Evolutionary conservation across 2,888 invertebrate species (phyloP).

Genomic region (Protodeltote pygarga): DNA sequence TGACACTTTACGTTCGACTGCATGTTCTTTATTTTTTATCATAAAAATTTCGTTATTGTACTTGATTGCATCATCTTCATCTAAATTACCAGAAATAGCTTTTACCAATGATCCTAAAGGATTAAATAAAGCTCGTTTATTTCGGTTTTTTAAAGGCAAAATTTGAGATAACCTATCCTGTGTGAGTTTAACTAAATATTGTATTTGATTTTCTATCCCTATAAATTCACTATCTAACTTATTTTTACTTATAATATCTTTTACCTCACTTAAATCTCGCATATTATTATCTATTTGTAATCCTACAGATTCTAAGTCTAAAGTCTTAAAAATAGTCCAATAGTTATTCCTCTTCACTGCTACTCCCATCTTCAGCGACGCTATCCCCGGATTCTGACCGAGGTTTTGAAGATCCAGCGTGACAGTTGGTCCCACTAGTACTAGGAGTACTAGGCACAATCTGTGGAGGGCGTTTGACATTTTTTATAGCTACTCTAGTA

Average conservation of each 20-base stretch:
- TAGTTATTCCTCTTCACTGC: constrained; percentile 25
- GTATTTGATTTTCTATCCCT: not conserved
- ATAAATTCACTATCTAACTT: not conserved
- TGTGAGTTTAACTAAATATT: not conserved
- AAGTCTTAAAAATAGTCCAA: constrained; percentile 19
- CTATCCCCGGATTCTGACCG: constrained; percentile 13
- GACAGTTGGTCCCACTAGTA: not conserved
- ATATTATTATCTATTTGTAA: constrained; percentile 1
- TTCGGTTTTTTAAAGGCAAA: not conserved
- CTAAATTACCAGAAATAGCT: constrained; percentile 7
- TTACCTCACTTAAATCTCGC: not conserved
- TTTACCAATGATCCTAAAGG: not conserved
- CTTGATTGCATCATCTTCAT: constrained; percentile 9
- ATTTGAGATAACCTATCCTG: constrained; percentile 1
- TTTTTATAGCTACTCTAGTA: constrained; percentile 1
- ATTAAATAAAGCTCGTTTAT: not conserved
- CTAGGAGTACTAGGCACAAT: constrained; percentile 2
- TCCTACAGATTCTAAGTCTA: constrained; percentile 2
- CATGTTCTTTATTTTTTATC: constrained; percentile 2
- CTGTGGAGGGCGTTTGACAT: not conserved
- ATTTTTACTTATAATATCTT: not conserved
- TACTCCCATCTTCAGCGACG: constrained; percentile 4
- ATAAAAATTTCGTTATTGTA: not conserved
- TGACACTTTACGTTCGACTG: constrained; percentile 4
- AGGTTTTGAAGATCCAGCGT: constrained; percentile 1